Base-by-base conservation (phyloP, 2,888 invertebrate species). In the Eupithecia vulgata region DNA sequence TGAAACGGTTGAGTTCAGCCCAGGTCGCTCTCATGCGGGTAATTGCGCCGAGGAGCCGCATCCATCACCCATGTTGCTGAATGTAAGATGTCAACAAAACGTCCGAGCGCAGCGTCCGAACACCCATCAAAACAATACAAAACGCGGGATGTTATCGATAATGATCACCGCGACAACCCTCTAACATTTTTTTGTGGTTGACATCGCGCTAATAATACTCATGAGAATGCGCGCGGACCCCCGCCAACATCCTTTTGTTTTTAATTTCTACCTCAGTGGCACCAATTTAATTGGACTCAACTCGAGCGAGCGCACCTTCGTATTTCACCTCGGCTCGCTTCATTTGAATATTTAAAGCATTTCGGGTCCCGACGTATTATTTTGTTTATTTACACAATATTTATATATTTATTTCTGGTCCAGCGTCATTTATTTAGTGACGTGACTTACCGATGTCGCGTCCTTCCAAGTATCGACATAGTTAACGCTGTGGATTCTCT, bases 221-320 rank as follows among this genome's bases (percentile, higher is more conserved):
- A 93, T 93, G 94, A 93, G 94, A 94, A 93, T 93, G 93, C 90
- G 89, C 91, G 90, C 85, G 90, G 92, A 90, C 91, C 92, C 91
- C 90, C 90, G 88, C 91, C 93, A 90, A 91, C 87, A 85, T 92
- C 92, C 92, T 94, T 94, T 94, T 94, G 93, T 94, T 94, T 94
- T 94, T 94, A 94, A 94, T 94, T 94, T 94, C 94, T 93, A 94
- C 94, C 94, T 94, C 94, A 94, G 94, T 94, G 94, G 94, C 94
- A 94, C 92, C 93, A 91, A 93, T 94, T 94, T 94, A 94, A 94
- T 94, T 94, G 94, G 94, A 88, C 93, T 91, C 93, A 91, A 90
- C 91, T 92, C 93, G 92, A 89, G 86, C 92, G 90, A 90, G 92
- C 90, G 93, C 92, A 92, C 94, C 94, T 93, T 89, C 93, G 93